phyloP scores from a whole-genome alignment of 1,140 invertebrate genomes.

The Cotesia vestalis region DNA sequence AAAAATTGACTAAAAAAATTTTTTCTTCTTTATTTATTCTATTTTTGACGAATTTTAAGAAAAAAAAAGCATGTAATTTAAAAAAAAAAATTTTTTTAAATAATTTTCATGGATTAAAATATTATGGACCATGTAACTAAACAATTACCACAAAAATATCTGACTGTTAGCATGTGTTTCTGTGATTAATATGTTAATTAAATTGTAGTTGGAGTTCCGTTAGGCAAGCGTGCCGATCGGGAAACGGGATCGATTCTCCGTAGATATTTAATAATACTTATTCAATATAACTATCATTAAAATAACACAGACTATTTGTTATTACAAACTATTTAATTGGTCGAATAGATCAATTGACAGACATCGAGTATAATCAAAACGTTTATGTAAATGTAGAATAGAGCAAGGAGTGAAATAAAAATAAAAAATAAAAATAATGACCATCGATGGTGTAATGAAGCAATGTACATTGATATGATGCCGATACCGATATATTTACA shows the following conservation, averaged over 20 bases:
- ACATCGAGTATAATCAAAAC: background rate
- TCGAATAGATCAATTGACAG: no score
- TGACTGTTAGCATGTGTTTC: background rate
- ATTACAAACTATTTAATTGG: no score
- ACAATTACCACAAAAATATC: background rate
- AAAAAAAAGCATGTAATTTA: no score
- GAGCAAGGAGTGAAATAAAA: background rate
- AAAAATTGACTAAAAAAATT: no score
- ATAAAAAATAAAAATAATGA: background rate
- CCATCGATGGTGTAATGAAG: no score
- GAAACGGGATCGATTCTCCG: slow-evolving; percentile 22
- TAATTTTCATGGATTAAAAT: no score
- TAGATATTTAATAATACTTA: background rate
- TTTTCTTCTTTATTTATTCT: no score
- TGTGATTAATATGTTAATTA: slow-evolving; percentile 24
- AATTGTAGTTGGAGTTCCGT: slow-evolving; percentile 19
- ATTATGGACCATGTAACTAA: background rate
- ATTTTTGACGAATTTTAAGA: no score
- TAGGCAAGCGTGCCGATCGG: slow-evolving; percentile 14
- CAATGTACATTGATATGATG: no score
- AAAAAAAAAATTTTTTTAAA: no score
- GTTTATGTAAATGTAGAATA: background rate
- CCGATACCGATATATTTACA: no score
- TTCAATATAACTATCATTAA: background rate
- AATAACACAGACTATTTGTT: no score